A percentile compares a stretch with the other conserved stretches of the same genome.
phyloP scores from a whole-genome alignment of 2,113 vertebrate species.

The Merops nubicus region DNA sequence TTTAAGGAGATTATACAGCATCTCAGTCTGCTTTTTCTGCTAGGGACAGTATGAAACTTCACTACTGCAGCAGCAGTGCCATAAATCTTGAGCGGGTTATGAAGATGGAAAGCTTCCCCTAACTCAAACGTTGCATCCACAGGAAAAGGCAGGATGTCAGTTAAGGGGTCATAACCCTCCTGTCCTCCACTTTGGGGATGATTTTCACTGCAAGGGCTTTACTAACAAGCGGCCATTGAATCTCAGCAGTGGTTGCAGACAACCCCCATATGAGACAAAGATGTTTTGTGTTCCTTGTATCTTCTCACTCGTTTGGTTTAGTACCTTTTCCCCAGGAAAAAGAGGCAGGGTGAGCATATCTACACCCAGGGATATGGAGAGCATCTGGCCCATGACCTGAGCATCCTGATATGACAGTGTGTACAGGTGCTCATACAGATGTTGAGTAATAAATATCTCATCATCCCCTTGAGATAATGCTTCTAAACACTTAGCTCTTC shows the following conservation, averaged over 20 bases:
- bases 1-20: not conserved
- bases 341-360: fast-evolving
- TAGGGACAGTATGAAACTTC: not conserved
- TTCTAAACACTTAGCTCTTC: not conserved
- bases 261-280: not conserved
- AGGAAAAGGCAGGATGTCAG: not conserved
- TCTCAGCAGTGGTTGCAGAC: not conserved
- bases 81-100: not conserved
- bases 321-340: not conserved
- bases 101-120: not conserved
- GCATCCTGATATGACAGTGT: not conserved
- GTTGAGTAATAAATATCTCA: not conserved
- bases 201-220: not conserved
- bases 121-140: not conserved
- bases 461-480: not conserved
- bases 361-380: not conserved
- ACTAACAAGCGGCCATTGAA: not conserved
- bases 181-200: not conserved
- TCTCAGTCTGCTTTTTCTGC: not conserved
- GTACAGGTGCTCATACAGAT: not conserved
- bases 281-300: not conserved
- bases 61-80: not conserved
- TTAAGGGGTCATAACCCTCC: not conserved
- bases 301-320: not conserved
- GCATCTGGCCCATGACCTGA: fast-evolving